phyloP scores from a whole-genome alignment of 2,888 invertebrate species.

The Tachina fera region DNA sequence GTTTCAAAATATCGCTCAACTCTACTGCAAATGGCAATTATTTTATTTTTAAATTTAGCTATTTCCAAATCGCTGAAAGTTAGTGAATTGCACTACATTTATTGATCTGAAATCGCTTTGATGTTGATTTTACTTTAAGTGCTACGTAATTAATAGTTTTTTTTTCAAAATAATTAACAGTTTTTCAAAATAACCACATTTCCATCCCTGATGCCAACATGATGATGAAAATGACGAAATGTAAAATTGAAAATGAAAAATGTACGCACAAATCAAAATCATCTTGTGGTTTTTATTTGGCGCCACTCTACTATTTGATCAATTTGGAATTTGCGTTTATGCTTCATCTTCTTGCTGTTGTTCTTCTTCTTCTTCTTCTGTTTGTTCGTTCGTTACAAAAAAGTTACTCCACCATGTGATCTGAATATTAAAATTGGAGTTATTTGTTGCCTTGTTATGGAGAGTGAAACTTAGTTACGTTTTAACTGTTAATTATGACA shows the following conservation, averaged over 20 bases:
- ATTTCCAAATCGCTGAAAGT: too few species aligned
- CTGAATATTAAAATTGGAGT: constrained; percentile 52
- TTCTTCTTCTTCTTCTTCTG: constrained; percentile 21
- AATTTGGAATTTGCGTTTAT: constrained; percentile 63
- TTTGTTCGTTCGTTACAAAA: constrained; percentile 23
- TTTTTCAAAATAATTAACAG: too few species aligned
- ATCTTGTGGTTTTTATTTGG: constrained; percentile 66
- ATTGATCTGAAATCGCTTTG: too few species aligned
- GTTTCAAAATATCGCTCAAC: too few species aligned
- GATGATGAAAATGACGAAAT: constrained; percentile 51
- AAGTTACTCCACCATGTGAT: constrained; percentile 31
- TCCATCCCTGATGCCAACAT: background rate
- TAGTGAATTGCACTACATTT: too few species aligned
- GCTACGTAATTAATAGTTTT: too few species aligned
- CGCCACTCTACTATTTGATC: constrained; percentile 68
- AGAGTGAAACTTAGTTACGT: constrained; percentile 70
- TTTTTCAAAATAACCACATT: background rate
- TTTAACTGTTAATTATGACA: constrained; percentile 73
- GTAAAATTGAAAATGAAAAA: constrained; percentile 50
- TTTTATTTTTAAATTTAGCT: too few species aligned
- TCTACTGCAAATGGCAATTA: too few species aligned
- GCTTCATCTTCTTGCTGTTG: constrained; percentile 12
- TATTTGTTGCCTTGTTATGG: constrained; percentile 20
- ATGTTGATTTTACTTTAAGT: too few species aligned
- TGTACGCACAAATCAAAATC: constrained; percentile 1